phyloP scores from a whole-genome alignment of 2,113 vertebrate species.

The Pluvialis apricaria region DNA sequence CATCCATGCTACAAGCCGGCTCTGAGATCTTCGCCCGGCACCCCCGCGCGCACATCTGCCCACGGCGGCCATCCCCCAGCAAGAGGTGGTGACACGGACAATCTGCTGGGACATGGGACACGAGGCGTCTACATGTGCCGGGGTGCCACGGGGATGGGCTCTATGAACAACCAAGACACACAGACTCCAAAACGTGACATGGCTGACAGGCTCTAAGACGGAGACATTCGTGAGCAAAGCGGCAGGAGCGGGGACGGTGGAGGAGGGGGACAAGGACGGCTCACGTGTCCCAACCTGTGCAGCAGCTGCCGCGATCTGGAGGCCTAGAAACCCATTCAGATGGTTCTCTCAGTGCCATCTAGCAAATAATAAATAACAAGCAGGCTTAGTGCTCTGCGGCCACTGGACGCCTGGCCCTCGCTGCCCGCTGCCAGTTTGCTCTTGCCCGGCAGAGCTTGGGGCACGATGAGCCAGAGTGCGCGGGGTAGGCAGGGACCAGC shows the following conservation, averaged over 20 bases:
- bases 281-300: slow-evolving; percentile 64
- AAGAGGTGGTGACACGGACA: slow-evolving; percentile 1
- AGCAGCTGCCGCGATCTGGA: slow-evolving; percentile 48
- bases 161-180: slow-evolving; percentile 44
- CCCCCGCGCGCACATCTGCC: not conserved
- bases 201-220: slow-evolving; percentile 45
- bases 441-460: not conserved
- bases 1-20: not conserved
- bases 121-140: not conserved
- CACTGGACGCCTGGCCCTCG: not conserved
- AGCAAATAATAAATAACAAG: slow-evolving; percentile 63
- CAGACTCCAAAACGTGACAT: not conserved
- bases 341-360: slow-evolving; percentile 70
- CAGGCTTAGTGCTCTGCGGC: not conserved
- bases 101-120: not conserved
- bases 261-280: not conserved
- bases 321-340: slow-evolving; percentile 68
- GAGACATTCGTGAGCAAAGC: slow-evolving; percentile 62
- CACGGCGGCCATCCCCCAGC: not conserved
- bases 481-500: not conserved
- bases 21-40: not conserved
- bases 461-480: not conserved
- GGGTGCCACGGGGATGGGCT: not conserved
- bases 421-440: not conserved
- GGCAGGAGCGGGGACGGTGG: not conserved